Evolutionary conservation across 2,797 vertebrate species (phyloP), one percentile per base, ranked within the genome.

Genomic region (Macroramphosus scolopax): DNA sequence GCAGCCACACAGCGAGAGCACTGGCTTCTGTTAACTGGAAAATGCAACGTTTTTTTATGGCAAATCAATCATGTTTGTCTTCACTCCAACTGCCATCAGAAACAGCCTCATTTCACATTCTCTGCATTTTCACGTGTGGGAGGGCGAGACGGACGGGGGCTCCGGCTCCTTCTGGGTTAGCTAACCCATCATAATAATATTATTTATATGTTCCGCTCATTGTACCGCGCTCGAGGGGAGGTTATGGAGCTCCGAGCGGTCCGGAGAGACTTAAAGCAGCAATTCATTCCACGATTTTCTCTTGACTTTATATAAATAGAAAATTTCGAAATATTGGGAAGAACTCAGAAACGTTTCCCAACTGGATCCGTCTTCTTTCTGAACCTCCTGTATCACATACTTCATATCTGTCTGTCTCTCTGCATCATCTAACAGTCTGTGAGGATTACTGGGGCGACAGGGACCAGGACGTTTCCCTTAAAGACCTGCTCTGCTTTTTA

Each of bases 31-130:
- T 83, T 81, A 68, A 75, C 76, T 74, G 76, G 77, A 88, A 88
- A 87, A 80, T 60, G 51, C 63, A 54, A 67, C 34, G 77, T 80
- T 76, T 24, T n/a, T 83, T 75, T 77, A 81, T 68, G 66, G 73
- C 52, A 63, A 84, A 87, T 88, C 73, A 81, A 78, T 89, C 83
- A 84, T 72, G 75, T 82, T 81, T 72, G 70, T 78, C 73, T 75
- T 81, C 45, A 56, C 58, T 78, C 53, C 44, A 68, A 77, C 75
- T 74, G 74, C 80, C 75, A 68, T 83, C 72, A 44, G 68, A 78
- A 72, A 51, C 57, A 82, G 72, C 61, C 82, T 82, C 62, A 64
- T 75, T 82, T 78, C 75, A 77, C 83, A 86, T 87, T 89, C 84
- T 78, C 76, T 44, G 72, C 68, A 85, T 84, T 81, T 88, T 80